Conservation (phyloP, 2,797 vertebrate genomes). For the Cirrhinus molitorella region DNA sequence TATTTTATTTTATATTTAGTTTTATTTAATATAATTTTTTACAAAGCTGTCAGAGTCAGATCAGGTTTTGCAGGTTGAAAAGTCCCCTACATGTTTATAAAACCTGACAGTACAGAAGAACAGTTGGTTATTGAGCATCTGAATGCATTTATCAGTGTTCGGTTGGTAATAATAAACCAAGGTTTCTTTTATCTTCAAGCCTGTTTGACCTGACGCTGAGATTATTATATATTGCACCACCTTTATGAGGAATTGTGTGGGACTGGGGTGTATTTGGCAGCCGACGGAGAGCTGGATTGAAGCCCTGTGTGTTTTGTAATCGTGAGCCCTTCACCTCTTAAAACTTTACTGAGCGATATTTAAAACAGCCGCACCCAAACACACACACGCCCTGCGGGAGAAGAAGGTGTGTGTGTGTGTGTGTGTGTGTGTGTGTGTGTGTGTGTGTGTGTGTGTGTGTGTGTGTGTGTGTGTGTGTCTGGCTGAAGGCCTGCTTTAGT, state of each 20-base stretch:
- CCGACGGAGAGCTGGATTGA: not conserved
- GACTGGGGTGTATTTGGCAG: not conserved
- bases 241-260: slow-evolving; percentile 2
- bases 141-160: slow-evolving; percentile 9
- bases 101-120: not conserved
- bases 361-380: slow-evolving; percentile 36
- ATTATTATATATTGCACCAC: slow-evolving; percentile 8
- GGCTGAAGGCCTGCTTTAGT: not conserved
- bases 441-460: no score
- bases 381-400: slow-evolving; percentile 32
- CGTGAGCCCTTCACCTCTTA: slow-evolving; percentile 16
- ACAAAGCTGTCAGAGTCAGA: not conserved
- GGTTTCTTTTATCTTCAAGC: not conserved
- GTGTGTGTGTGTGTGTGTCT: slow-evolving; percentile 42
- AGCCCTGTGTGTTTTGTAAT: slow-evolving; percentile 3
- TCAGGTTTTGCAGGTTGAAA: not conserved
- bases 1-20: no score
- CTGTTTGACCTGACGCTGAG: slow-evolving; percentile 2
- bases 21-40: no score
- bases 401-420: slow-evolving; percentile 12
- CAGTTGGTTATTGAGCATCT: not conserved
- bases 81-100: not conserved
- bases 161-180: slow-evolving; percentile 1
- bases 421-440: slow-evolving; percentile 35
- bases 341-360: slow-evolving; percentile 26